Conservation (phyloP, 2,888 invertebrate species). For the Iselma pallidipennis region DNA sequence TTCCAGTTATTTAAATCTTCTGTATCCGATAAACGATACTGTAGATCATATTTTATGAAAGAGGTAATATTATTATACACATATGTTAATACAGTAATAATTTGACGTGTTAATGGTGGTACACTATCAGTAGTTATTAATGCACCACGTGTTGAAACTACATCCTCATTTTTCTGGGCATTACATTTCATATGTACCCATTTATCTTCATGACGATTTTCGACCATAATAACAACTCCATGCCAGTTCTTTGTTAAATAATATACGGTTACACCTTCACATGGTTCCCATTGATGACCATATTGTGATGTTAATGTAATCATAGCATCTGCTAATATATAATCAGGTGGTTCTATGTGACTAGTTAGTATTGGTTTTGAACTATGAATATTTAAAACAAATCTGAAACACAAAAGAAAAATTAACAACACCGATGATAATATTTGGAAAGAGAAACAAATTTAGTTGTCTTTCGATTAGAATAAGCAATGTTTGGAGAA, state of each 20-base stretch:
- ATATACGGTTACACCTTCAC: constrained; percentile 96
- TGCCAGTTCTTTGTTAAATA: constrained; percentile 97
- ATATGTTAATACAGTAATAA: constrained; percentile 93
- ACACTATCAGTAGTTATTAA: constrained; percentile 93
- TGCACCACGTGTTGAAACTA: constrained; percentile 93
- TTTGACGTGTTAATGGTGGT: constrained; percentile 93
- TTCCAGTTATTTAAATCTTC: constrained; percentile 93
- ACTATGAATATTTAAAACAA: constrained; percentile 91
- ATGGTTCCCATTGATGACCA: constrained; percentile 88
- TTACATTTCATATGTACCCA: constrained; percentile 97
- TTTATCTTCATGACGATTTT: constrained; percentile 92
- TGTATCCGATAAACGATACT: constrained; percentile 86
- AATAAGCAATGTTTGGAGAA: too few species aligned
- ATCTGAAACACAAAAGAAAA: constrained; percentile 57
- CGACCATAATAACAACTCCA: constrained; percentile 95
- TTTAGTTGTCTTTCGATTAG: too few species aligned
- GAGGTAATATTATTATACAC: constrained; percentile 94
- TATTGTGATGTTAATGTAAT: constrained; percentile 86
- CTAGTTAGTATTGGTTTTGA: constrained; percentile 88
- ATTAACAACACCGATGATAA: too few species aligned
- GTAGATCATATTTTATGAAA: constrained; percentile 91
- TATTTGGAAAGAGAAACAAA: too few species aligned
- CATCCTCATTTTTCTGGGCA: constrained; percentile 96
- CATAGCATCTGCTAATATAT: constrained; percentile 90
- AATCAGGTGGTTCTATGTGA: constrained; percentile 80